phyloP scores from a whole-genome alignment of 2,113 vertebrate species.

The Neodon shergylaensis region DNA sequence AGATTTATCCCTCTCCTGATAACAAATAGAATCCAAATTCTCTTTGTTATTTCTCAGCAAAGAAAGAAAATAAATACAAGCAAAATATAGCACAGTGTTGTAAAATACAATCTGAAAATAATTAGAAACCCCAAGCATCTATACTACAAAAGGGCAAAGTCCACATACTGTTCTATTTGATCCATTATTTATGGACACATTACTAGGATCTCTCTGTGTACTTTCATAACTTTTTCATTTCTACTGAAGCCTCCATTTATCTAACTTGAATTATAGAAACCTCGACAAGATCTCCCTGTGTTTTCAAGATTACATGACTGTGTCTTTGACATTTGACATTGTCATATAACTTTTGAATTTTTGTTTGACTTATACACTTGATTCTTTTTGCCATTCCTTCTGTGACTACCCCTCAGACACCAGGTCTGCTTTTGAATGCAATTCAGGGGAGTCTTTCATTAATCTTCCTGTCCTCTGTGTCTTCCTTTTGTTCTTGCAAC shows the following conservation, averaged over 20 bases:
- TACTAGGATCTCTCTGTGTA: background rate
- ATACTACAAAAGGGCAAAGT: background rate
- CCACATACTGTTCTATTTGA: background rate
- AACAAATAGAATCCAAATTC: slow-evolving; percentile 3
- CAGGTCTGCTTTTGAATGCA: background rate
- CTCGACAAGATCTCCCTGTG: background rate
- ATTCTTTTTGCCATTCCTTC: background rate
- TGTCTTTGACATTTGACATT: background rate
- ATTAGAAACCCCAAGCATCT: background rate
- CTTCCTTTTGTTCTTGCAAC: background rate
- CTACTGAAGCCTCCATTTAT: background rate
- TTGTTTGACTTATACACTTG: background rate
- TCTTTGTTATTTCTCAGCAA: background rate
- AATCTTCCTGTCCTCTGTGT: background rate
- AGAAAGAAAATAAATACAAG: slow-evolving; percentile 40
- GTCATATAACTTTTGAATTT: background rate
- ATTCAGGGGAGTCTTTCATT: background rate
- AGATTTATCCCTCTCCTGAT: background rate
- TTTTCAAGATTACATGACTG: slow-evolving; percentile 21
- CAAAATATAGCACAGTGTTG: background rate
- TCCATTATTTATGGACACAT: background rate
- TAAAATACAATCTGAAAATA: background rate
- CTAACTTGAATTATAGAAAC: background rate
- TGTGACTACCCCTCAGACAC: background rate
- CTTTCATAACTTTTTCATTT: background rate